Percentiles rank a stretch among this genome's conserved stretches.
phyloP scores from a whole-genome alignment of 1,140 invertebrate species.

The Aphis gossypii region DNA sequence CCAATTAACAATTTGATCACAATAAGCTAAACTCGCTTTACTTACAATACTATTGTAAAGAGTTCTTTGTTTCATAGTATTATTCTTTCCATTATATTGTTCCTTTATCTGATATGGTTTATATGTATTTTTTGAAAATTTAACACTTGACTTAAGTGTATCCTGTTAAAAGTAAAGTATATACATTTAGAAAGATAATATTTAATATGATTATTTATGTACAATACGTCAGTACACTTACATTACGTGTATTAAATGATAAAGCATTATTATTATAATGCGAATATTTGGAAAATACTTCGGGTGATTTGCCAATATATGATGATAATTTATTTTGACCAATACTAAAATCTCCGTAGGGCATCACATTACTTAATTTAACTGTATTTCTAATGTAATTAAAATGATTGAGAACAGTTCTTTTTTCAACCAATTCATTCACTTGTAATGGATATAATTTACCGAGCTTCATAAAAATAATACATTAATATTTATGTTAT shows the following conservation, averaged over 20 bases:
- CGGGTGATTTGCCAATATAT: slow-evolving; percentile 14
- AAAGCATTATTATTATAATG: neutral
- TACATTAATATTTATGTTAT: neutral
- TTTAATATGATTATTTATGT: neutral
- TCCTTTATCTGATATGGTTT: neutral
- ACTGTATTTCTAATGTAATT: neutral
- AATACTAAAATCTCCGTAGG: slow-evolving; percentile 3
- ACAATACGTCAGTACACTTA: neutral
- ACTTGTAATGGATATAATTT: neutral
- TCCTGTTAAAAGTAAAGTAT: neutral
- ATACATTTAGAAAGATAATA: neutral
- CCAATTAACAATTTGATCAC: too few species aligned
- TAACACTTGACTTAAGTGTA: neutral
- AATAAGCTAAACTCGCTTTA: too few species aligned
- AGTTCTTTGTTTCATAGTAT: neutral
- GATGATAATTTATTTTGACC: neutral
- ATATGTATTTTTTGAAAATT: neutral
- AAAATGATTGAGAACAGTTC: slow-evolving; percentile 24
- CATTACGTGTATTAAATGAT: neutral
- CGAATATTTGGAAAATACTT: neutral
- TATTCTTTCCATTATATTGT: neutral
- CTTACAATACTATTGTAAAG: neutral
- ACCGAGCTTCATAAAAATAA: neutral
- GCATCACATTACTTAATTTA: slow-evolving; percentile 33
- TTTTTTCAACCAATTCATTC: neutral